A percentile compares a stretch with the other conserved stretches of the same genome.
Evolutionary conservation across 2,888 invertebrate species (phyloP).

Genomic region (Tigriopus californicus): DNA sequence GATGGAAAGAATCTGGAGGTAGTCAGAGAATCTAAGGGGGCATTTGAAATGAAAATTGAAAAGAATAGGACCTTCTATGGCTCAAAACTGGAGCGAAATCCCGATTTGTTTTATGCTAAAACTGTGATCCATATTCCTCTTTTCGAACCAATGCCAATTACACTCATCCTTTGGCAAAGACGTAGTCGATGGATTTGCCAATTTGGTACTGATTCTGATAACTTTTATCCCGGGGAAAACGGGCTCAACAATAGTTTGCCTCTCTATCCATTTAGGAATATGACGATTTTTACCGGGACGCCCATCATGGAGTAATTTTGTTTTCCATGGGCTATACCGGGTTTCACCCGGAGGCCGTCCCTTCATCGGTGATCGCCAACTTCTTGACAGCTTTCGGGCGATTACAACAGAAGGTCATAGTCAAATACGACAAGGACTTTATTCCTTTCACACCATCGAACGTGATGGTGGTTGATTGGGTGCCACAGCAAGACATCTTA

Average conservation of each 20-base stretch:
- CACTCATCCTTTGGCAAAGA: too few relatives aligned
- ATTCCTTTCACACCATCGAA: slow-evolving; percentile 22
- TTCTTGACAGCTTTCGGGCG: slow-evolving; percentile 22
- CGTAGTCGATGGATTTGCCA: too few relatives aligned
- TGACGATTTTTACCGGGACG: slow-evolving; percentile 23
- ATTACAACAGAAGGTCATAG: slow-evolving; percentile 25
- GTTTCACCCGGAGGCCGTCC: slow-evolving; percentile 23
- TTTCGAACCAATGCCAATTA: too few relatives aligned
- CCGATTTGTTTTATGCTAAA: too few relatives aligned
- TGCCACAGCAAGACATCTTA: slow-evolving; percentile 30
- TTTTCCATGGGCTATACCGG: slow-evolving; percentile 29
- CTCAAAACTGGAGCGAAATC: too few relatives aligned
- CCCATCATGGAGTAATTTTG: slow-evolving; percentile 26
- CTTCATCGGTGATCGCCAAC: slow-evolving; percentile 23
- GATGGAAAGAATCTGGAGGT: too few relatives aligned
- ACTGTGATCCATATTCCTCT: too few relatives aligned
- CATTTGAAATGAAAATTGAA: too few relatives aligned
- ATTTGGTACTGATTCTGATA: too few relatives aligned
- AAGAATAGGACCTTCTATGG: too few relatives aligned
- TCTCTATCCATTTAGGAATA: slow-evolving; percentile 21
- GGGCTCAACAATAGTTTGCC: not conserved
- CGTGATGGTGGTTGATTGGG: slow-evolving; percentile 25
- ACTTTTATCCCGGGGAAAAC: slow-evolving; percentile 4
- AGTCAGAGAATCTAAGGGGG: too few relatives aligned
- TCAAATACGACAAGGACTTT: slow-evolving; percentile 22